Conservation (phyloP, 2,113 vertebrate species). For the Rousettus leschenaultii region DNA sequence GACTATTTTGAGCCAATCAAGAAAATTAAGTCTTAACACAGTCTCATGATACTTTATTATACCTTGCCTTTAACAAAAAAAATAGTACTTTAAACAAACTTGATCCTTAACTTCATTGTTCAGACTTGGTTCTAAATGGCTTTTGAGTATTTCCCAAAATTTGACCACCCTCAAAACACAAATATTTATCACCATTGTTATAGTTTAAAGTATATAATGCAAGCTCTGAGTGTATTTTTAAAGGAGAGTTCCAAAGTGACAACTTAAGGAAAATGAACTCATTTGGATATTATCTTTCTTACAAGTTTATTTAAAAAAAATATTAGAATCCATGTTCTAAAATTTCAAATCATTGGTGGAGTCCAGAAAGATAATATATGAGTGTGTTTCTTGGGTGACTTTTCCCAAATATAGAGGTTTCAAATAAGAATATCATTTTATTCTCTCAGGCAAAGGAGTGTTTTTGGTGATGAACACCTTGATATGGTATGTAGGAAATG, state of each 20-base stretch:
- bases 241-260: constrained; percentile 4
- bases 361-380: neutral
- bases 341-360: neutral
- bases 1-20: neutral
- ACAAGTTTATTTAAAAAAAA: neutral
- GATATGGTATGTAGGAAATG: neutral
- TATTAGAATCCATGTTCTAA: neutral
- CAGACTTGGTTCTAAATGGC: neutral
- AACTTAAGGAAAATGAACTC: neutral
- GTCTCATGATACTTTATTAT: neutral
- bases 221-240: neutral
- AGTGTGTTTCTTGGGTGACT: neutral
- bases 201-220: neutral
- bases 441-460: neutral
- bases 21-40: neutral
- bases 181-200: neutral
- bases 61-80: neutral
- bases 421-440: neutral
- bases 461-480: neutral
- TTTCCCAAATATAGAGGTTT: neutral
- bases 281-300: neutral
- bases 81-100: neutral
- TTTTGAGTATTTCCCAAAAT: neutral
- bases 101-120: neutral
- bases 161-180: neutral